phyloP scores from a whole-genome alignment of 2,113 vertebrate species.

The Poecile atricapillus region DNA sequence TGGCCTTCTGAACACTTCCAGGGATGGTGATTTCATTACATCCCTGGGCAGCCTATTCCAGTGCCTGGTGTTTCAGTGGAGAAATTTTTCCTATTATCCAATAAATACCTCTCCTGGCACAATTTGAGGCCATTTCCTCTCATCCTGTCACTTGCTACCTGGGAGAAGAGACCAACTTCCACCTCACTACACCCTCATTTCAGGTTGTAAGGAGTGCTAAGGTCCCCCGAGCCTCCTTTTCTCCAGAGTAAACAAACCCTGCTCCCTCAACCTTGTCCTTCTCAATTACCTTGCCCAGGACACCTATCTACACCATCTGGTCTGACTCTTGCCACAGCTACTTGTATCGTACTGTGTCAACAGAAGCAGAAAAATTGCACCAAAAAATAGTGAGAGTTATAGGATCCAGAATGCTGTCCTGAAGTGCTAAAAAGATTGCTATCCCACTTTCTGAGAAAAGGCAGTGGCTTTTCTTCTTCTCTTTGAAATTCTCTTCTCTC shows the following conservation, averaged over 20 bases:
- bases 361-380: neutral
- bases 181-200: rapidly evolving
- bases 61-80: neutral
- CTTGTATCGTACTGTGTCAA: neutral
- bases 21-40: neutral
- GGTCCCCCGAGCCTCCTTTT: neutral
- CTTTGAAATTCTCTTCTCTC: neutral
- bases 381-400: neutral
- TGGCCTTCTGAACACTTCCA: neutral
- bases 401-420: neutral
- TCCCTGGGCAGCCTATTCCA: neutral
- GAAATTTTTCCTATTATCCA: neutral
- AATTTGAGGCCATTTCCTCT: neutral
- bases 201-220: neutral
- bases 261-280: neutral
- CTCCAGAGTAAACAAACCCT: neutral
- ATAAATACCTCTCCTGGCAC: neutral
- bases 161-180: neutral
- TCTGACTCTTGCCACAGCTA: neutral
- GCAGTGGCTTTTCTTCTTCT: neutral
- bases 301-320: neutral
- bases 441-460: neutral
- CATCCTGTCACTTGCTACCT: neutral
- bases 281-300: neutral
- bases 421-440: neutral